Evolutionary conservation across 2,888 invertebrate species (phyloP).

Genomic region (Sympetrum striolatum): DNA sequence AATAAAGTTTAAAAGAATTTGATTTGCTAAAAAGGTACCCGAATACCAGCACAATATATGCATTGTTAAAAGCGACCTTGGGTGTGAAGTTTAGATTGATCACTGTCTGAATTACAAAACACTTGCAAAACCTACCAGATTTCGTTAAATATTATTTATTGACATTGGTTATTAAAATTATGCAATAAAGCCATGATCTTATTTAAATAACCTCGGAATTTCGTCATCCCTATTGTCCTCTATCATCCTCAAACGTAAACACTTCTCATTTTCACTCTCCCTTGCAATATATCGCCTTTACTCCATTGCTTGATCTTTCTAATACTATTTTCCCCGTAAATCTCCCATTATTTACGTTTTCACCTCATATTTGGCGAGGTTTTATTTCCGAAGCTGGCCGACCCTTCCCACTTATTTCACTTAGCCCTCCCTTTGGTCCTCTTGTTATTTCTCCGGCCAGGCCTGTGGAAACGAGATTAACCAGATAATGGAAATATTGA

Average conservation of each 20-base stretch:
- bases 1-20: too few species aligned
- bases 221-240: neutral
- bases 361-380: neutral
- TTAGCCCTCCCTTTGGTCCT: neutral
- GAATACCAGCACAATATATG: too few species aligned
- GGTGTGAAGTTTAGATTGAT: too few species aligned
- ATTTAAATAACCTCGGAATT: neutral
- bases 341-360: slow-evolving; percentile 14
- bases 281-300: neutral
- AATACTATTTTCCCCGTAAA: neutral
- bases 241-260: neutral
- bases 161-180: too few species aligned
- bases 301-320: neutral
- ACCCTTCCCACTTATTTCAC: slow-evolving; percentile 25
- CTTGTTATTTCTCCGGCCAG: slow-evolving; percentile 27
- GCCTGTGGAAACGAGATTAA: slow-evolving; percentile 29
- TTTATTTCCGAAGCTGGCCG: neutral
- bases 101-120: too few species aligned
- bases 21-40: too few species aligned
- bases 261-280: neutral
- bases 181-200: neutral
- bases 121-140: too few species aligned
- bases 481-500: slow-evolving; percentile 38
- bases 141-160: too few species aligned
- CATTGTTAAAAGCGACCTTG: too few species aligned